These are phyloP conservation scores for Clupea harengus DNA, from an alignment of 2,113 vertebrate species.

Conservation along the genomic window DNA sequence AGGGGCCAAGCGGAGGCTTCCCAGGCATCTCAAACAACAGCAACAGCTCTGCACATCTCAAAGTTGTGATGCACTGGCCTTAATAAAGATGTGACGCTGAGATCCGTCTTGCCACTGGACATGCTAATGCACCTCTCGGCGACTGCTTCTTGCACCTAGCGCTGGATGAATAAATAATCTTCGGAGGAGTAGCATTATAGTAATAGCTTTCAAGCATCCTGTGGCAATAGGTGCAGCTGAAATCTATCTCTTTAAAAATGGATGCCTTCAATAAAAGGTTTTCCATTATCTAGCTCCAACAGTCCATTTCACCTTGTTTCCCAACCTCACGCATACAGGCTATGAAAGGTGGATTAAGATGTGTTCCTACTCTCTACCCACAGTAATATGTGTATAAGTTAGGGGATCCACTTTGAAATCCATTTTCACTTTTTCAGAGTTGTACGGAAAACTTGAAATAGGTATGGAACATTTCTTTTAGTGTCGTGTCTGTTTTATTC, in stretches of 20 bases:
- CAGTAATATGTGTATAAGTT: neutral
- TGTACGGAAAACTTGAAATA: neutral
- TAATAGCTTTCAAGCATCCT: conserved; percentile 68
- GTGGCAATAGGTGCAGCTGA: conserved; percentile 50
- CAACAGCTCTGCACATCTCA: neutral
- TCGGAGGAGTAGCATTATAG: conserved; percentile 68
- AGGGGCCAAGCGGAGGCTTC: neutral
- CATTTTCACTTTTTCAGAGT: conserved; percentile 2
- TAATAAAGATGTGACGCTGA: conserved; percentile 54
- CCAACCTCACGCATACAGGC: conserved; percentile 55
- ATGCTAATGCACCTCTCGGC: conserved; percentile 49
- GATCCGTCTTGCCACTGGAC: conserved; percentile 44
- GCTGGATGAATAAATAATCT: conserved; percentile 76
- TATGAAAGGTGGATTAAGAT: conserved; percentile 53
- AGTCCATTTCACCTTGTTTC: conserved; percentile 64
- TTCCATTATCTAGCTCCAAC: conserved; percentile 66
- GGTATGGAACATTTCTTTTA: neutral
- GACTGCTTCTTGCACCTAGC: conserved; percentile 67
- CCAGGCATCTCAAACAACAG: neutral
- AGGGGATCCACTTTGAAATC: neutral
- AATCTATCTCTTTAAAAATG: conserved; percentile 75
- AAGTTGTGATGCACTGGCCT: neutral
- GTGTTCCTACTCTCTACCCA: neutral
- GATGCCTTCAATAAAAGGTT: conserved; percentile 66
- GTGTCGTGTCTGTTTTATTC: neutral